Evolutionary conservation across 2,797 vertebrate genomes (phyloP).

Genomic region (Notolabrus celidotus): DNA sequence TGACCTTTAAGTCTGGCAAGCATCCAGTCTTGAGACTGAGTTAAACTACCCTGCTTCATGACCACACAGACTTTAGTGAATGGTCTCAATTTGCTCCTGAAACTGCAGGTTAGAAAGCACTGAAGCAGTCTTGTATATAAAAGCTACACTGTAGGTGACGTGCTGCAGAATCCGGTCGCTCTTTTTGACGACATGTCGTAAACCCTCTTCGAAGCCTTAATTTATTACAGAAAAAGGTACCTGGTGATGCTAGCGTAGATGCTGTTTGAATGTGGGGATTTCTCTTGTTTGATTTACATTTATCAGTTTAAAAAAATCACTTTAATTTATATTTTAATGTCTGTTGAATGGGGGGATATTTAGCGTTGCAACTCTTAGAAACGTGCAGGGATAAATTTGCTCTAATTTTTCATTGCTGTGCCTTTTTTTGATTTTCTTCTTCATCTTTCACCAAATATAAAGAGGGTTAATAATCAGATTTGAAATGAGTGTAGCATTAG

Average conservation of each 20-base stretch:
- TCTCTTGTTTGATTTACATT: slow-evolving; percentile 59
- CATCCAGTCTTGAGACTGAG: too few relatives aligned
- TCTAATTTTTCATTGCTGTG: slow-evolving; percentile 79
- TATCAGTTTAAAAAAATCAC: slow-evolving; percentile 48
- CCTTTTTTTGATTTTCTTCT: slow-evolving; percentile 67
- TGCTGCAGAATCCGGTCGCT: slow-evolving; percentile 42
- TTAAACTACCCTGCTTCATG: too few relatives aligned
- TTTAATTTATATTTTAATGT: slow-evolving; percentile 84
- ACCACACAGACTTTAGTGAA: too few relatives aligned
- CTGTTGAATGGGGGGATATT: slow-evolving; percentile 59
- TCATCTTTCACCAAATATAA: slow-evolving; percentile 83
- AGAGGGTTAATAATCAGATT: slow-evolving; percentile 79
- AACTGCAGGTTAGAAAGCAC: background rate
- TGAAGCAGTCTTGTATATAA: background rate
- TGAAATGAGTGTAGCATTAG: slow-evolving; percentile 78
- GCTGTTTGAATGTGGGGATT: slow-evolving; percentile 55
- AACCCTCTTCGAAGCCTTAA: slow-evolving; percentile 74
- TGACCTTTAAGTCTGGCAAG: too few relatives aligned
- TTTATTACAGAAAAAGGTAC: slow-evolving; percentile 80
- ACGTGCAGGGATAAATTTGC: slow-evolving; percentile 71
- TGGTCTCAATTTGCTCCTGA: too few relatives aligned
- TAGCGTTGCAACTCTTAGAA: slow-evolving; percentile 68
- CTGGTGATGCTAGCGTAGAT: slow-evolving; percentile 65
- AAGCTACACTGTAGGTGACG: slow-evolving; percentile 23
- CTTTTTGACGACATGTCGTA: slow-evolving; percentile 12